Evolutionary conservation across 92 coral and sea anemone genomes (phyloP).

Genomic region (Blastomussa wellsi): DNA sequence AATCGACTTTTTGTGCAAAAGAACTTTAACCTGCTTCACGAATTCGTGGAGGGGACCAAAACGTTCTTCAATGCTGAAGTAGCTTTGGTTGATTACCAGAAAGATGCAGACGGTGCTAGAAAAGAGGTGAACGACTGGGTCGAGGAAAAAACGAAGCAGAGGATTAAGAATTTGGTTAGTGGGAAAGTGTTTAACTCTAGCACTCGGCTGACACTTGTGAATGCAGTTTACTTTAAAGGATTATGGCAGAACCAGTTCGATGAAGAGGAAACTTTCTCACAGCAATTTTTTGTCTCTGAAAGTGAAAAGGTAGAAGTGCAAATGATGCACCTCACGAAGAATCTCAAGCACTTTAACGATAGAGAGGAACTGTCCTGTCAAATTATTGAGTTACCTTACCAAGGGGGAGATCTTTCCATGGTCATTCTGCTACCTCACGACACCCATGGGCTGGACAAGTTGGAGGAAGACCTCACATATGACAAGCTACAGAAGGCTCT

Average conservation of each 20-base stretch:
- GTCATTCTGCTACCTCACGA: slow-evolving; percentile 73
- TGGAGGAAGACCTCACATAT: slow-evolving; percentile 68
- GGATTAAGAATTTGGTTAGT: slow-evolving; percentile 67
- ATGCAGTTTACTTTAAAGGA: slow-evolving; percentile 93
- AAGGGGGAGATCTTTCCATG: slow-evolving; percentile 71
- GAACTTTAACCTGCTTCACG: slow-evolving; percentile 54
- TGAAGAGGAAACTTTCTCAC: slow-evolving; percentile 47
- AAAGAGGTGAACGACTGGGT: slow-evolving; percentile 80
- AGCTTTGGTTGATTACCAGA: slow-evolving; percentile 77
- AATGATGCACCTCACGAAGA: slow-evolving; percentile 74
- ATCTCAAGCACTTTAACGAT: slow-evolving; percentile 47
- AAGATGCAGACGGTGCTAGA: slow-evolving; percentile 71
- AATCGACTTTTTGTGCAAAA: slow-evolving; percentile 80
- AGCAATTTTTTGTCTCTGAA: slow-evolving; percentile 52
- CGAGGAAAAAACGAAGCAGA: slow-evolving; percentile 78
- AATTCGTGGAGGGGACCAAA: slow-evolving; percentile 60
- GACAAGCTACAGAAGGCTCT: slow-evolving; percentile 49
- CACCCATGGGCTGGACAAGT: slow-evolving; percentile 64
- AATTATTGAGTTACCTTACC: slow-evolving; percentile 78
- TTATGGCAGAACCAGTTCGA: slow-evolving; percentile 72
- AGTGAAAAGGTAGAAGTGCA: slow-evolving; percentile 56
- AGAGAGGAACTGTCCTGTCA: slow-evolving; percentile 55
- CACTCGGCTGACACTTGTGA: slow-evolving; percentile 73
- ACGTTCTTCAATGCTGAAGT: slow-evolving; percentile 72
- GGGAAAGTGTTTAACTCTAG: slow-evolving; percentile 48